Percentiles rank a stretch among this genome's conserved stretches.
Conservation (phyloP, 2,888 invertebrate genomes). For the Pomacea canaliculata region DNA sequence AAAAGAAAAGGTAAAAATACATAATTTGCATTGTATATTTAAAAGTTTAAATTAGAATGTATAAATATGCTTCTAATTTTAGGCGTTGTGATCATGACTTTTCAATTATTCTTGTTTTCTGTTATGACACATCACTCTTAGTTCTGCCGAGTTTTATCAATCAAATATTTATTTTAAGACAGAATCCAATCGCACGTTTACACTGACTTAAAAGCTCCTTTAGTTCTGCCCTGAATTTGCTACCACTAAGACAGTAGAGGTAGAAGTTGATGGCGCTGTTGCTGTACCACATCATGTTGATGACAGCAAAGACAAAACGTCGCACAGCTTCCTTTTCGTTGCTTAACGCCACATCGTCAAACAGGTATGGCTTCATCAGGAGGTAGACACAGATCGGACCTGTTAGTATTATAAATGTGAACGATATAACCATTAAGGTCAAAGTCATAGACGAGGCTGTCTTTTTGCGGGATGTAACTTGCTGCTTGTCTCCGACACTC, state of each 20-base stretch:
- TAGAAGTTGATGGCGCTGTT: constrained; percentile 7
- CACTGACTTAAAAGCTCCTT: no score
- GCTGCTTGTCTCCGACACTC: not conserved
- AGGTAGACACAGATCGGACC: not conserved
- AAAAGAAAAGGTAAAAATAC: no score
- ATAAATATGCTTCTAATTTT: no score
- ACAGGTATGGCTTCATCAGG: not conserved
- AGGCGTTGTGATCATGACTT: no score
- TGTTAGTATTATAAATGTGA: not conserved
- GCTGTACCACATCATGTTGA: not conserved
- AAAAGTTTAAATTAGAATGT: no score
- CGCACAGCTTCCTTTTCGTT: not conserved
- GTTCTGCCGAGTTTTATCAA: no score
- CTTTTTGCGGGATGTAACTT: not conserved
- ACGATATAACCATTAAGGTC: not conserved
- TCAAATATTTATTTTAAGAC: no score
- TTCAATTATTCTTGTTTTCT: no score
- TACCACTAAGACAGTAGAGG: constrained; percentile 1
- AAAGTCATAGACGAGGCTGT: not conserved
- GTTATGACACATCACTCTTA: not conserved
- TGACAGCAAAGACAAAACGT: not conserved
- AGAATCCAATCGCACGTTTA: no score
- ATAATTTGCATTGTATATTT: no score
- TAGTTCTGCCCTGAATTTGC: not conserved
- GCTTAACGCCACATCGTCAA: not conserved